Base-by-base conservation (phyloP, 2,888 invertebrate species). In the Parasteatoda lunata region DNA sequence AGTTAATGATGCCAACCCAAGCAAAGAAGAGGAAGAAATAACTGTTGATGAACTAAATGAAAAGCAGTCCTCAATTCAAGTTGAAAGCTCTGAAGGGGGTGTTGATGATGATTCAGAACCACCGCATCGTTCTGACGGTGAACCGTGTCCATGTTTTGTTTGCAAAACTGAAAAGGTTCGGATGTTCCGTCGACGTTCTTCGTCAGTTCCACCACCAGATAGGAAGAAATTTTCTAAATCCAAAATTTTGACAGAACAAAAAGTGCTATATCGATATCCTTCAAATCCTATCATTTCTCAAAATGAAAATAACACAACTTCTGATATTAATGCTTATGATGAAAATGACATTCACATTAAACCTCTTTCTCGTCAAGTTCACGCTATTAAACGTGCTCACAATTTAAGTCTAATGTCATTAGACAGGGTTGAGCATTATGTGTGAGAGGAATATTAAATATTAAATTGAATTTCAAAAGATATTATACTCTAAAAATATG, bases 121-220 rank as follows among this genome's bases (percentile, higher is more conserved):
- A 1, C n/a, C 49, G 9, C 85, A 86, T 47, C 49, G 64, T 4
- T 70, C 66, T 5, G 85, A 77, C 8, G 68, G 51, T 9, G 65
- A 73, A 0, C 54, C 85, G 5, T 81, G 80, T 4, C 80, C 80
- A 4, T 85, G 85, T 54, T 79, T 47, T 30, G 64, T 80, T 13
- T 85, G 85, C n/a, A 80, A 30, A 68, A 59, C 65, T 54, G 6
- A 30, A 9, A 54, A 72, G 6, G 84, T 65, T 30, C 64, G 66
- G 3, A n/a, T 80, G 30, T 66, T 68, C 0, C 59, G 85, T 0
- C 85, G 85, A 30, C 65, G 84, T 7, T 86, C 85, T 11, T 86
- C 72, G 11, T 86, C 85, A 3, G 68, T 80, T 9, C 76, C 77
- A 9, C 49, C 65, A 52, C 13, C n/a, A 9, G 80, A 77, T 8